Evolutionary conservation across 2,797 vertebrate genomes (phyloP).

Genomic region (Neomorphus geoffroyi): DNA sequence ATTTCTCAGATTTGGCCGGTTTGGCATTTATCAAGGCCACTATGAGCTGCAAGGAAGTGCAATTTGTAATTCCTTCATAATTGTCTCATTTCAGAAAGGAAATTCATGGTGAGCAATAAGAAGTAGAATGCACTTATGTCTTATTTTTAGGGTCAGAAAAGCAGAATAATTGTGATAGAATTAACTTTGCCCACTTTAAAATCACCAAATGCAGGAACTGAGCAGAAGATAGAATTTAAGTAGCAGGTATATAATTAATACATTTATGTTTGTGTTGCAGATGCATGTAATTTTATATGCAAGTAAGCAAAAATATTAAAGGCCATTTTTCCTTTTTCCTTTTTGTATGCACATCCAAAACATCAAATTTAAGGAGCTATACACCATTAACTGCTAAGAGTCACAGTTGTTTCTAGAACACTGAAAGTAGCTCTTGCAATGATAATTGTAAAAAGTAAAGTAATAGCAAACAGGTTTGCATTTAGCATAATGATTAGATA

Average conservation of each 20-base stretch:
- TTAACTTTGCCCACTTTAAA: constrained; percentile 2
- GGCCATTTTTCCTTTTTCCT: constrained; percentile 14
- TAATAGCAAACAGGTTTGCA: constrained; percentile 65
- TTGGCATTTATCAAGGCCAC: not conserved
- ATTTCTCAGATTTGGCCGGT: not conserved
- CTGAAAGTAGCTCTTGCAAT: constrained; percentile 65
- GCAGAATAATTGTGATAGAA: not conserved
- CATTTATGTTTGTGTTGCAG: constrained; percentile 46
- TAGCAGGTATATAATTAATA: constrained; percentile 11
- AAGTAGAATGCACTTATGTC: not conserved
- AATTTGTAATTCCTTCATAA: not conserved
- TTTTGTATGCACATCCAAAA: constrained; percentile 54
- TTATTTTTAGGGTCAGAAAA: constrained; percentile 44
- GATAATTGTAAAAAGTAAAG: constrained; percentile 73
- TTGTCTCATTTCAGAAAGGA: constrained; percentile 17
- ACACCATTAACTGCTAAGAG: constrained; percentile 64
- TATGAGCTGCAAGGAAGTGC: not conserved
- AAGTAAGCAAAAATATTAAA: constrained; percentile 60
- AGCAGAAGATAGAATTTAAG: constrained; percentile 4
- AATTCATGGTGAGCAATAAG: not conserved
- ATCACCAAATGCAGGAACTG: not conserved
- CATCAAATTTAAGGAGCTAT: constrained; percentile 64
- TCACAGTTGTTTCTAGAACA: constrained; percentile 65
- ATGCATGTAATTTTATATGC: constrained; percentile 51
- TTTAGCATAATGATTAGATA: constrained; percentile 76